Conservation (phyloP, 2,797 vertebrate genomes). For the Liasis olivaceus region DNA sequence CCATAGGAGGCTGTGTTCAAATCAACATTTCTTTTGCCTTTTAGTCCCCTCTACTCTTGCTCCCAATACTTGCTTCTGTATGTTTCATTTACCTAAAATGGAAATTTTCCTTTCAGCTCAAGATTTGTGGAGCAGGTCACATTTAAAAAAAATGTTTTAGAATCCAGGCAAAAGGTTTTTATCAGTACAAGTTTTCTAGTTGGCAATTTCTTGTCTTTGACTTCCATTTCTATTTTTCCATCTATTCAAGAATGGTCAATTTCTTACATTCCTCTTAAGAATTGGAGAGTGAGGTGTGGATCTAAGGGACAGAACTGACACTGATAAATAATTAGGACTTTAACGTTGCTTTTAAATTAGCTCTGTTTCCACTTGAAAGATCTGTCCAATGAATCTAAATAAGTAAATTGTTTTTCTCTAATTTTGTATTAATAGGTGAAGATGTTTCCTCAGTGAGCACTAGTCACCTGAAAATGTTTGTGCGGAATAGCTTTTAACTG, state of each 20-base stretch:
- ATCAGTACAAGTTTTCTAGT: not conserved
- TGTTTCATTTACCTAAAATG: not conserved
- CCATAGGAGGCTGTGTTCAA: not conserved
- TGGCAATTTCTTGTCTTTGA: not conserved
- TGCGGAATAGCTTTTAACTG: not conserved
- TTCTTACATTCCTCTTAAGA: not conserved
- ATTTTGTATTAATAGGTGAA: not conserved
- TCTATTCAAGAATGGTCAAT: not conserved
- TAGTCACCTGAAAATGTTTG: not conserved
- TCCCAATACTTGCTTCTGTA: not conserved
- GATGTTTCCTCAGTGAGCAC: not conserved
- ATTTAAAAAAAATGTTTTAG: not conserved
- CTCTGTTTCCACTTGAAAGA: not conserved
- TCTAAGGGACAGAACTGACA: not conserved
- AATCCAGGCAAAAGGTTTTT: not conserved
- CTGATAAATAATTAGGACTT: not conserved
- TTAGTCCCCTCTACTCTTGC: not conserved
- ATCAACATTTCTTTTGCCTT: not conserved
- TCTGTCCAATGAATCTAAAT: not conserved
- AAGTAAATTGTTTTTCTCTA: not conserved
- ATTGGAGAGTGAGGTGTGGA: not conserved
- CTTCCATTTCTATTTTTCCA: not conserved
- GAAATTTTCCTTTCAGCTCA: not conserved
- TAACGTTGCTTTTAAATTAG: not conserved
- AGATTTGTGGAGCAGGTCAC: not conserved